Evolutionary conservation across 2,113 vertebrate species (phyloP).

Genomic region (Lanius collurio): DNA sequence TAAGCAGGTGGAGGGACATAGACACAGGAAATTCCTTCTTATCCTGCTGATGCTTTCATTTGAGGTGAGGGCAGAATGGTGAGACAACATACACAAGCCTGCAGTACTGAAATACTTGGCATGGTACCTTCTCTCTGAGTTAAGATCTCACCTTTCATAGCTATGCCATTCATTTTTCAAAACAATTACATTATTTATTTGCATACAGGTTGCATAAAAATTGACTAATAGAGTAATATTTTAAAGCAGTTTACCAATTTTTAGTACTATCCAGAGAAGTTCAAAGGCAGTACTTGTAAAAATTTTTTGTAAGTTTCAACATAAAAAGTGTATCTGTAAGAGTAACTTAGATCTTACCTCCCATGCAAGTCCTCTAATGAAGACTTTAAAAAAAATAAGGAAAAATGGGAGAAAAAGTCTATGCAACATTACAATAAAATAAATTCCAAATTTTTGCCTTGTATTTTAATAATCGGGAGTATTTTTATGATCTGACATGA

Average conservation of each 20-base stretch:
- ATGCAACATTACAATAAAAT: not conserved
- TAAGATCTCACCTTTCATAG: not conserved
- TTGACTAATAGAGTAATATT: not conserved
- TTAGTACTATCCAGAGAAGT: not conserved
- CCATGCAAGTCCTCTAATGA: not conserved
- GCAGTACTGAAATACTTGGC: rapidly evolving
- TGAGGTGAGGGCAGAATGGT: not conserved
- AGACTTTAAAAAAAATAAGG: not conserved
- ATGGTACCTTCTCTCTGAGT: rapidly evolving
- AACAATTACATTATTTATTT: not conserved
- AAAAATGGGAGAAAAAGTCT: not conserved
- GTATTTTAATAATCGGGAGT: not conserved
- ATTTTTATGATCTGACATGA: not conserved
- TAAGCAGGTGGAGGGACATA: not conserved
- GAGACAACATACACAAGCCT: not conserved
- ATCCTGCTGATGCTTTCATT: not conserved
- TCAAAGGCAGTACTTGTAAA: not conserved
- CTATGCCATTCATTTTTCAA: not conserved
- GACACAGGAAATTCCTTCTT: not conserved
- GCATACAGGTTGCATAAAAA: not conserved
- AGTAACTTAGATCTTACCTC: not conserved
- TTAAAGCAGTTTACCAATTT: not conserved
- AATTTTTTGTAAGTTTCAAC: not conserved
- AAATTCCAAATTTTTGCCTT: not conserved
- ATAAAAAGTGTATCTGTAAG: not conserved